phyloP scores from a whole-genome alignment of 2,888 invertebrate genomes.

The Cremastinae sp. region DNA sequence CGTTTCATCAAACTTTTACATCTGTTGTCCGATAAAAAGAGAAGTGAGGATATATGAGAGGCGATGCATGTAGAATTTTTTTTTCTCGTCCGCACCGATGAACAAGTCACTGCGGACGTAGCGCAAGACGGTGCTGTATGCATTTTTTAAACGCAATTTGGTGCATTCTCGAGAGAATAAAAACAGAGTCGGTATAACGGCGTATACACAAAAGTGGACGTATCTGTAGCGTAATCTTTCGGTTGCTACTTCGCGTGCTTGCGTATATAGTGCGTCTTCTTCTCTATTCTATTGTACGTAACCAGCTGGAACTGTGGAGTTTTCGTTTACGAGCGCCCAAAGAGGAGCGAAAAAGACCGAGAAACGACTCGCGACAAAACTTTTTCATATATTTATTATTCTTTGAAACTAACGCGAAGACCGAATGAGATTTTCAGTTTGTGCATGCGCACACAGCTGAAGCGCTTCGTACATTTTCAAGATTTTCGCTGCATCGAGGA shows the following conservation, averaged over 20 bases:
- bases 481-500: constrained; percentile 32
- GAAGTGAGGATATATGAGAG: background rate
- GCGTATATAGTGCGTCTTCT: constrained; percentile 4
- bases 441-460: constrained; percentile 8
- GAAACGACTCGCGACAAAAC: constrained; percentile 42
- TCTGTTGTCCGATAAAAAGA: background rate
- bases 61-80: background rate
- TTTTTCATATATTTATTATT: constrained; percentile 42
- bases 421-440: constrained; percentile 4
- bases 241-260: constrained; percentile 6
- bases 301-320: constrained; percentile 12
- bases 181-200: constrained; percentile 10
- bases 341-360: constrained; percentile 14
- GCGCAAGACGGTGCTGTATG: constrained; percentile 42
- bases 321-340: constrained; percentile 12
- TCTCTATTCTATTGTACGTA: constrained; percentile 5
- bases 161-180: constrained; percentile 46
- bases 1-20: no score
- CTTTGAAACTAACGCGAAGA: constrained; percentile 43
- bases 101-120: constrained; percentile 16
- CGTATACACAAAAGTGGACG: background rate
- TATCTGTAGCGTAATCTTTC: constrained; percentile 22
- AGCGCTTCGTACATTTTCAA: constrained; percentile 36
- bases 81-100: background rate
- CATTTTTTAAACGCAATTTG: constrained; percentile 66